phyloP scores from a whole-genome alignment of 2,113 vertebrate genomes.

The Oncorhynchus kisutch region DNA sequence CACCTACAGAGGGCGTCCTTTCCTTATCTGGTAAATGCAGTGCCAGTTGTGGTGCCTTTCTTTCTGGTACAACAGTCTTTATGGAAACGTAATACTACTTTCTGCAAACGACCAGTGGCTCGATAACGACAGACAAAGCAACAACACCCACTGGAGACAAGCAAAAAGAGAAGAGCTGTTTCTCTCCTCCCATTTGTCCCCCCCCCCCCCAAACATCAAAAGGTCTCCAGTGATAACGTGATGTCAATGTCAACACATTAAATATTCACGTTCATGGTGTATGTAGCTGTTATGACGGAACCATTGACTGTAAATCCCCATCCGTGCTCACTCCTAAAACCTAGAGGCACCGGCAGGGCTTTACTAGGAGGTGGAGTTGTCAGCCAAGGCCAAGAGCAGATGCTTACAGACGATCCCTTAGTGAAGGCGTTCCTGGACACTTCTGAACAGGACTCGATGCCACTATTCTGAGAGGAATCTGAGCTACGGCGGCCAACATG shows the following conservation, averaged over 20 bases:
- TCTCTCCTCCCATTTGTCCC: not conserved
- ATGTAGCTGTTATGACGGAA: not conserved
- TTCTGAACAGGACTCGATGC: not conserved
- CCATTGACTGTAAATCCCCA: not conserved
- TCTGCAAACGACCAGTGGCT: not conserved
- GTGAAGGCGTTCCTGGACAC: constrained; percentile 62
- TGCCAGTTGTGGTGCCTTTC: not conserved
- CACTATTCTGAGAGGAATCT: not conserved
- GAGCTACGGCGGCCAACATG: not conserved
- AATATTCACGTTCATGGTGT: not conserved
- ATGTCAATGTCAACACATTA: not conserved
- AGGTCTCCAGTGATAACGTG: not conserved
- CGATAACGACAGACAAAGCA: not conserved
- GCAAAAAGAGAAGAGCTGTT: not conserved
- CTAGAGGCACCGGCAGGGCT: not conserved
- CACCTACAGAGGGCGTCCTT: constrained; percentile 30
- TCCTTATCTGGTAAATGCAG: not conserved
- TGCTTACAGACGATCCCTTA: constrained; percentile 43
- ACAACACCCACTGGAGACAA: not conserved
- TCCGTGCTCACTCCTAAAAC: not conserved
- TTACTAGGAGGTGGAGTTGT: not conserved
- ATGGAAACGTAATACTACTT: not conserved
- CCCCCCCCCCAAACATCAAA: not conserved
- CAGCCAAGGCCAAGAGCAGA: constrained; percentile 8
- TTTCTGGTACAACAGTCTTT: not conserved